Conservation (phyloP, 2,113 vertebrate species). For the Megaceryle torquata region DNA sequence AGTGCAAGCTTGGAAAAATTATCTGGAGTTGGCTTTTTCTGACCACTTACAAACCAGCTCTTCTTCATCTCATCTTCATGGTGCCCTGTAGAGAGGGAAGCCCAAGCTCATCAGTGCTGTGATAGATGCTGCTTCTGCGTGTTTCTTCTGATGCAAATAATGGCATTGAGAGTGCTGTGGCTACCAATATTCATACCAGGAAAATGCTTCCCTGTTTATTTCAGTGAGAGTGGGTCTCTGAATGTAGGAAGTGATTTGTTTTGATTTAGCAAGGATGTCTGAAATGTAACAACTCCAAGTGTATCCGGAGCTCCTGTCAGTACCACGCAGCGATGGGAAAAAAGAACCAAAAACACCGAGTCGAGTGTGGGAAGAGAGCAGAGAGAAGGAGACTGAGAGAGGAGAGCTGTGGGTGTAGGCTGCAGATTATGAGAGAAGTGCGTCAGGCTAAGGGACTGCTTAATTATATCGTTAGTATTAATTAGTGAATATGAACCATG, state of each 20-base stretch:
- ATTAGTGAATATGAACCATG: not conserved
- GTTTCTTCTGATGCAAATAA: not conserved
- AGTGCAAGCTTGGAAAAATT: not conserved
- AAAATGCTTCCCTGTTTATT: not conserved
- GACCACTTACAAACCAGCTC: not conserved
- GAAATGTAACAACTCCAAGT: not conserved
- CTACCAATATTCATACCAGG: not conserved
- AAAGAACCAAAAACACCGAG: not conserved
- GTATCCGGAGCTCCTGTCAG: not conserved
- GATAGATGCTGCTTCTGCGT: not conserved
- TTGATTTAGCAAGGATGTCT: constrained; percentile 17
- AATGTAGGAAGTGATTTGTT: constrained; percentile 12
- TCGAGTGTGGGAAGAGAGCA: not conserved
- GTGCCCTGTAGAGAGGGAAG: not conserved
- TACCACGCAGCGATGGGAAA: not conserved
- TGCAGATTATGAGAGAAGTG: not conserved
- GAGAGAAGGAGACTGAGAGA: fast-evolving
- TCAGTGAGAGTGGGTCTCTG: not conserved
- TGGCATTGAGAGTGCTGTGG: not conserved
- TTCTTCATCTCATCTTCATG: not conserved
- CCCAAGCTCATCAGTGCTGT: not conserved
- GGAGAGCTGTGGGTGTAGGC: not conserved
- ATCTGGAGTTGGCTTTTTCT: not conserved
- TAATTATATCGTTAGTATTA: not conserved
- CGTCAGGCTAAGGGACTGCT: not conserved